Conservation (phyloP, 2,113 vertebrate genomes). For the Myotis davidii region DNA sequence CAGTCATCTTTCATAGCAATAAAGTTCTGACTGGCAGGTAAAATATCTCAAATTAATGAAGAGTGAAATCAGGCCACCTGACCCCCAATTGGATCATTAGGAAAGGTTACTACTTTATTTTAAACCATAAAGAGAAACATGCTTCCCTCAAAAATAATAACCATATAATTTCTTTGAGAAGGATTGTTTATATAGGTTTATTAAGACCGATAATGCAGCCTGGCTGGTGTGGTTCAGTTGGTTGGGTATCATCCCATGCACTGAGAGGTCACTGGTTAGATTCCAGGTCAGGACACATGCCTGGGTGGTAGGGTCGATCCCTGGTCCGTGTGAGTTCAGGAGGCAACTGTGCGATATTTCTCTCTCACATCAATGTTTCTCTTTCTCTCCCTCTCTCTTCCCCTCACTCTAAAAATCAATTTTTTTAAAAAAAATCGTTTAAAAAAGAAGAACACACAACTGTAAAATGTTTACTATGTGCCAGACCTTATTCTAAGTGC, state of each 20-base stretch:
- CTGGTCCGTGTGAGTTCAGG: neutral
- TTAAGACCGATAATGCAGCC: neutral
- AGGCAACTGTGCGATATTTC: neutral
- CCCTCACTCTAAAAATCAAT: neutral
- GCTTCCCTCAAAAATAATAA: constrained; percentile 6
- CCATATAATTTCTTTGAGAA: neutral
- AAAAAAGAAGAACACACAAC: neutral
- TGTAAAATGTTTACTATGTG: neutral
- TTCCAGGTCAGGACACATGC: neutral
- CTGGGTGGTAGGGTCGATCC: neutral
- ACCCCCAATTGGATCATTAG: neutral
- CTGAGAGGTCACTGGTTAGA: neutral
- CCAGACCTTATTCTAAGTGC: neutral
- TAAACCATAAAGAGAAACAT: constrained; percentile 43
- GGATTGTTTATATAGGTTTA: neutral
- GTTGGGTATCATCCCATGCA: neutral
- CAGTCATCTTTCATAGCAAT: constrained; percentile 21
- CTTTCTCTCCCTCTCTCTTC: neutral
- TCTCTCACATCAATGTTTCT: neutral
- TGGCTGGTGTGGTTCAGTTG: neutral
- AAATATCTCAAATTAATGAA: constrained; percentile 32
- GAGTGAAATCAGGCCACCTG: constrained; percentile 42
- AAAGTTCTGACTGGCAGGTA: constrained; percentile 48
- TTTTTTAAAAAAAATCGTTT: neutral
- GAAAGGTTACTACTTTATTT: neutral